phyloP scores from a whole-genome alignment of 2,797 vertebrate species.

The Anguilla megastoma region DNA sequence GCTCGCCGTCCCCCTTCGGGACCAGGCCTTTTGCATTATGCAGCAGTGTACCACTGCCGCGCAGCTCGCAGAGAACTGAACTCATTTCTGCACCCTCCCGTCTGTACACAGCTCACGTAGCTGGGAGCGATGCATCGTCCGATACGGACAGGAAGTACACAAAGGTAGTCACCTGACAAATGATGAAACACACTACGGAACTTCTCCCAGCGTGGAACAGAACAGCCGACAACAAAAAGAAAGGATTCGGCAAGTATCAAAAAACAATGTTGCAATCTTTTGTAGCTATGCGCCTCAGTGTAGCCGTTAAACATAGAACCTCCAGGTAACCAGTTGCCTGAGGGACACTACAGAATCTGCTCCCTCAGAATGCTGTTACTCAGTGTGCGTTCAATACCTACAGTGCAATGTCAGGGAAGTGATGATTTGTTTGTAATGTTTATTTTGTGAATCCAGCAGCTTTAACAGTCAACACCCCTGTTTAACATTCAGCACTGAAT shows the following conservation, averaged over 20 bases:
- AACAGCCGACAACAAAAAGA: background rate
- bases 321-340: too few species aligned
- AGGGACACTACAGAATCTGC: background rate
- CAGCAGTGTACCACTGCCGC: conserved; percentile 15
- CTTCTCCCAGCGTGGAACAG: background rate
- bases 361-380: background rate
- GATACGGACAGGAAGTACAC: background rate
- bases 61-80: background rate
- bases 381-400: background rate
- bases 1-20: background rate
- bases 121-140: background rate
- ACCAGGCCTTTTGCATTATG: conserved; percentile 37
- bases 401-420: too few species aligned
- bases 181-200: background rate
- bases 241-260: background rate
- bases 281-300: background rate
- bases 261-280: background rate
- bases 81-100: background rate
- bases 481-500: too few species aligned
- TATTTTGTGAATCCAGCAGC: too few species aligned
- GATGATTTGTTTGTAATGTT: too few species aligned
- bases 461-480: too few species aligned
- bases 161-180: background rate
- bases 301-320: background rate
- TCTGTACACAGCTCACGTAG: background rate